Evolutionary conservation across 2,113 vertebrate species (phyloP).

Genomic region (Empidonax traillii): DNA sequence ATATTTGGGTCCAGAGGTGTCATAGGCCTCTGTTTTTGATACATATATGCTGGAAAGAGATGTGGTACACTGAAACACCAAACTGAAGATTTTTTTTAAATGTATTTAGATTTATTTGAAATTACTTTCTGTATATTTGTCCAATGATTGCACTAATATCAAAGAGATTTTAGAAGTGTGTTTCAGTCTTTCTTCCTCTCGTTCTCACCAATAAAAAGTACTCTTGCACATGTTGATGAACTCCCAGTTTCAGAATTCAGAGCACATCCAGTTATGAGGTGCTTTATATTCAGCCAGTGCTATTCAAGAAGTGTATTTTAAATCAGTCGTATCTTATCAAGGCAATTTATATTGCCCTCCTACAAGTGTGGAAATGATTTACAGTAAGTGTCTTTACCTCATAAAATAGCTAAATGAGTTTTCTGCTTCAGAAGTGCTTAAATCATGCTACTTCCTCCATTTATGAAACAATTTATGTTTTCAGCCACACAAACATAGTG

Average conservation of each 20-base stretch:
- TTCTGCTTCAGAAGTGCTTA: slow-evolving; percentile 74
- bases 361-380: slow-evolving; percentile 73
- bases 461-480: slow-evolving; percentile 68
- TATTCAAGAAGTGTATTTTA: slow-evolving; percentile 70
- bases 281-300: slow-evolving; percentile 67
- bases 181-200: background rate
- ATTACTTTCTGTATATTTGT: background rate
- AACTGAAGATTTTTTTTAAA: background rate
- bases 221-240: background rate
- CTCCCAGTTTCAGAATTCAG: slow-evolving; percentile 23
- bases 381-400: slow-evolving; percentile 70
- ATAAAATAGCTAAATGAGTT: slow-evolving; percentile 79
- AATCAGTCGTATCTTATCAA: slow-evolving; percentile 74
- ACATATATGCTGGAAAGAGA: background rate
- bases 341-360: slow-evolving; percentile 74
- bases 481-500: slow-evolving; percentile 43
- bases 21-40: background rate
- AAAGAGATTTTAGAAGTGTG: background rate
- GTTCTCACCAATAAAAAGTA: background rate
- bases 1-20: background rate
- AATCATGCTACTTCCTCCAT: slow-evolving; percentile 63
- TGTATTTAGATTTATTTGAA: background rate
- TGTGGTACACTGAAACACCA: background rate
- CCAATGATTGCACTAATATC: background rate
- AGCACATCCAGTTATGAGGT: slow-evolving; percentile 31